Base-by-base conservation (phyloP, 2,113 vertebrate species). In the Limanda limanda region DNA sequence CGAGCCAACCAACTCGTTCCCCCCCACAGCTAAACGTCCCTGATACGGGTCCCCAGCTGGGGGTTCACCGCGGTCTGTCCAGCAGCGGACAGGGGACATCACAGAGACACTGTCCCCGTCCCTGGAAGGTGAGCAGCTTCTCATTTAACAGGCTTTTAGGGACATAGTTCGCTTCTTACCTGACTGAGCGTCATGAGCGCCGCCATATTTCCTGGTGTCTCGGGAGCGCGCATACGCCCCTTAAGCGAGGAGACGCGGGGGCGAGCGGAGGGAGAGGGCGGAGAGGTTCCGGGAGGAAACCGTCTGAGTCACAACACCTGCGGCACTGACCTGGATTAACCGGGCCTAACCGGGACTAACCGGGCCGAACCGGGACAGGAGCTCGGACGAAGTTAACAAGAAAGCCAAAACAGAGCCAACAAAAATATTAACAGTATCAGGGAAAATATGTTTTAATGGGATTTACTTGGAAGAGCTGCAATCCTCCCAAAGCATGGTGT, bases 141-240 rank as follows among this genome's bases (percentile, higher is more conserved):
- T 0, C 13, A 14, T 58, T 57, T 5, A 18, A 31, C 0, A 35
- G 18, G 62, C 25, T 84, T 86, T 86, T 83, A 7, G 40, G 13
- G 12, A 86, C 78, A 24, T 77, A 45, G 10, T 82, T 84, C 14
- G 62, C 66, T 79, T 80, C 35, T 93, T 96, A 97, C 96, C 96
- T 97, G 96, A 84, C 92, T 90, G 79, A 96, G 92, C 47, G 96
- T 94, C 87, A 96, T 94, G 88, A 97, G 95, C 93, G 96, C 96
- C 89, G 97, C 97, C 96, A 97, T 98, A 92, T 98, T 97, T 95
- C 95, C 96, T 94, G 91, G 85, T 93, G 86, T 82, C 65, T 74
- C 91, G 88, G 74, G 89, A 83, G 83, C 79, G 93, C 92, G 89
- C 91, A 76, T 81, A 87, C 88, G 66, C 89, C 82, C 84, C 79